Base-by-base conservation (phyloP, 1,140 invertebrate genomes). In the Neodiprion fabricii region DNA sequence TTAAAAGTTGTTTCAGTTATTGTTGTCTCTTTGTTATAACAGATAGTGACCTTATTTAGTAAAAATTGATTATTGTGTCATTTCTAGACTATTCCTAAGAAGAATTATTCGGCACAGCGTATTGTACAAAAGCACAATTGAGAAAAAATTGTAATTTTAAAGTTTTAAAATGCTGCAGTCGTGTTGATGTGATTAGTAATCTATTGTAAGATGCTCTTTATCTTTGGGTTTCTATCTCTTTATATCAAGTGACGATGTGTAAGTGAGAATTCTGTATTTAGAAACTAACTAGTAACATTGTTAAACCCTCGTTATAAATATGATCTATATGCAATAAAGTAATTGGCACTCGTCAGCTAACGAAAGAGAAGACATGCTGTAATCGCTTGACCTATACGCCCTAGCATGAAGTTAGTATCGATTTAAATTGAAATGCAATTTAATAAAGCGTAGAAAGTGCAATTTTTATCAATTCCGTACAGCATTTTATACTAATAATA, bases 201-300 rank as follows among this genome's bases (percentile, higher is more conserved):
- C 9, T 61, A 61, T 61, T 61, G n/a, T 17, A 61, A 17, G 53
- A 61, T 61, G 53, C 14, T 12, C n/a, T 40, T 40, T 40, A 21
- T 40, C 28, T 40, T 40, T 40, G 8, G 53, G 53, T 61, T 61
- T 61, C n/a, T 61, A 14, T 61, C n/a, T 61, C n/a, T 61, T 61
- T 12, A 17, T 5, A 61, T 61, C 53, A 9, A 12, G 53, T 61
- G 11, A 40, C 28, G 28, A 61, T 61, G 53, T 61, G 53, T 61
- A 61, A 61, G n/a, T 61, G 53, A 61, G 53, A 61, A 61, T 17
- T 61, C 53, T 61, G 53, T 61, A 61, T 61, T 61, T 61, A 17
- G 53, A 14, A 17, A 61, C n/a, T 61, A 61, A 61, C n/a, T 61
- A 61, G 11, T 61, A 61, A 61, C 53, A 61, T 61, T 61, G 53